Evolutionary conservation across 2,113 vertebrate genomes (phyloP).

Genomic region (Ochotona princeps): DNA sequence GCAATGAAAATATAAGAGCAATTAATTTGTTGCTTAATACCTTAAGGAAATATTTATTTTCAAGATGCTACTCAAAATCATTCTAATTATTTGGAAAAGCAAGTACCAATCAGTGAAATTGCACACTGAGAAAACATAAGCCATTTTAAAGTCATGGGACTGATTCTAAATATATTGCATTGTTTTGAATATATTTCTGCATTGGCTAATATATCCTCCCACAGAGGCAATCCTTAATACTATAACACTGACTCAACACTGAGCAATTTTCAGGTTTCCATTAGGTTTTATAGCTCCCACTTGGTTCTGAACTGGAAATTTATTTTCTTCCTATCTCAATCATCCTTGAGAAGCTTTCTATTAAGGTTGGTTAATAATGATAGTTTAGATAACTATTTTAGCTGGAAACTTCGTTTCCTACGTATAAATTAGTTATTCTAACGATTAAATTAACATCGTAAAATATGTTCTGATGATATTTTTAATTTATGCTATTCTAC

Average conservation of each 20-base stretch:
- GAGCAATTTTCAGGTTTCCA: neutral
- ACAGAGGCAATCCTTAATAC: neutral
- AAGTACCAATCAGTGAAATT: neutral
- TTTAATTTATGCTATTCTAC: neutral
- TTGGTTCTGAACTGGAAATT: constrained; percentile 15
- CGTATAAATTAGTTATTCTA: neutral
- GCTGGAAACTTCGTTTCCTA: neutral
- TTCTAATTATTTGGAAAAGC: neutral
- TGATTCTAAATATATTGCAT: neutral
- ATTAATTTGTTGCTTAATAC: neutral
- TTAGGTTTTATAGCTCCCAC: constrained; percentile 10
- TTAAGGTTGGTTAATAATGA: neutral
- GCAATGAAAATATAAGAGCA: neutral
- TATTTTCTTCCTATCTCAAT: neutral
- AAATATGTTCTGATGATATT: neutral
- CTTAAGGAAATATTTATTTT: neutral
- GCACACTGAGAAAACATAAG: neutral
- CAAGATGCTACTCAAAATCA: neutral
- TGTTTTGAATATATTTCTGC: neutral
- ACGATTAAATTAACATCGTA: neutral
- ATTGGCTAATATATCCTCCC: neutral
- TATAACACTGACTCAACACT: constrained; percentile 22
- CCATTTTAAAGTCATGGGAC: neutral
- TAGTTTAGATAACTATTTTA: constrained; percentile 1
- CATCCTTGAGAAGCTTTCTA: constrained; percentile 9